phyloP scores from a whole-genome alignment of 2,113 vertebrate genomes.

The Papio anubis region DNA sequence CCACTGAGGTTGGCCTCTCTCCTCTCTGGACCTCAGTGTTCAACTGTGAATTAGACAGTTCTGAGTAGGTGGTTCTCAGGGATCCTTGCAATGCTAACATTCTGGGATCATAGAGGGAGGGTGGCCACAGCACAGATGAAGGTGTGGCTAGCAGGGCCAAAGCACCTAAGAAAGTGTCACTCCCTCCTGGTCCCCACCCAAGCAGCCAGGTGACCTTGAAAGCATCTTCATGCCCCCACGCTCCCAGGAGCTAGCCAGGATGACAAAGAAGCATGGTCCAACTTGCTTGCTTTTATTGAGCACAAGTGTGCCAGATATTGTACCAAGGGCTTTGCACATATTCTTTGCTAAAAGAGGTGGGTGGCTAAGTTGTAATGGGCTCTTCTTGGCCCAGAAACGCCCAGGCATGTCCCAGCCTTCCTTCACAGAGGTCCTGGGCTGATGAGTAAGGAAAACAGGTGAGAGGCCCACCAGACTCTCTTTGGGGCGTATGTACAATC shows the following conservation, averaged over 20 bases:
- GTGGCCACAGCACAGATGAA: background rate
- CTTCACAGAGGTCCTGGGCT: background rate
- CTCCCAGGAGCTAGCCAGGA: background rate
- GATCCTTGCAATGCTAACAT: background rate
- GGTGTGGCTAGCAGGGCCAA: too few species aligned
- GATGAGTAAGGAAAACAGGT: background rate
- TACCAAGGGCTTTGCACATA: background rate
- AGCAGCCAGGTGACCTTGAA: background rate
- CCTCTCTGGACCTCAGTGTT: background rate
- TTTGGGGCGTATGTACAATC: accelerated
- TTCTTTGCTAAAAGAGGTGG: background rate
- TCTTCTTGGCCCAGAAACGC: background rate
- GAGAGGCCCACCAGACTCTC: background rate
- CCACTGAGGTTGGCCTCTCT: accelerated
- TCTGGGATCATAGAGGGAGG: background rate
- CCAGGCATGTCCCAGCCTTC: background rate
- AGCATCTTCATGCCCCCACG: background rate
- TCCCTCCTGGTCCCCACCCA: background rate
- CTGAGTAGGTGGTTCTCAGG: background rate
- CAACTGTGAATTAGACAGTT: background rate
- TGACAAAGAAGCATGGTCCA: background rate
- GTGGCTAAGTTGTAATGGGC: background rate
- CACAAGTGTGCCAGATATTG: accelerated
- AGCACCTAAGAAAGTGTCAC: background rate
- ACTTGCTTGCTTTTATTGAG: background rate